Conservation (phyloP, 2,888 invertebrate species). For the Microchrysa polita region DNA sequence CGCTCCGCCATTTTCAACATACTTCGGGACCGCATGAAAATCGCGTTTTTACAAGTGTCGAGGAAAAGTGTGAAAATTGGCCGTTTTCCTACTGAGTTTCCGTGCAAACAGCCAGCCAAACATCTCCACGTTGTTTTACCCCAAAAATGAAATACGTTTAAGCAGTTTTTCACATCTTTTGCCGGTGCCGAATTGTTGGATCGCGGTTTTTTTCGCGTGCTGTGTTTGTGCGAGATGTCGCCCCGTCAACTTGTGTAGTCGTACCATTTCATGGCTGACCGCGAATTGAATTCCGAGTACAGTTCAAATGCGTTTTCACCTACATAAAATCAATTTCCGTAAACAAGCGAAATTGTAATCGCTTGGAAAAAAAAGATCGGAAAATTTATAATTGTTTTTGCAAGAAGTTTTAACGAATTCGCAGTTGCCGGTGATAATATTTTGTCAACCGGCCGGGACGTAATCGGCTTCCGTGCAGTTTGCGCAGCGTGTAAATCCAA, state of each 20-base stretch:
- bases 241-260: not conserved
- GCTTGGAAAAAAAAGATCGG: not conserved
- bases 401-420: not conserved
- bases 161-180: not conserved
- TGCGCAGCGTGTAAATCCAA: not conserved
- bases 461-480: not conserved
- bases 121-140: constrained; percentile 7
- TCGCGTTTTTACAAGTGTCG: constrained; percentile 24
- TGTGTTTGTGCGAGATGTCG: constrained; percentile 37
- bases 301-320: too few species aligned
- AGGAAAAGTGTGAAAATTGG: constrained; percentile 7
- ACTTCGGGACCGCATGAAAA: constrained; percentile 50
- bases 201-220: constrained; percentile 19
- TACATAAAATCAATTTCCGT: not conserved
- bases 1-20: constrained; percentile 52
- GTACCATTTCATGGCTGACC: constrained; percentile 21
- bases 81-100: not conserved
- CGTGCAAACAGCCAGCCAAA: not conserved
- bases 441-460: not conserved
- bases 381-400: not conserved
- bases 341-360: not conserved
- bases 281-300: not conserved
- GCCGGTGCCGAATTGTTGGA: not conserved
- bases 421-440: not conserved
- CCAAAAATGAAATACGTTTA: not conserved